Evolutionary conservation across 92 coral and sea anemone genomes (phyloP).

Genomic region (Epizoanthus rinbou): DNA sequence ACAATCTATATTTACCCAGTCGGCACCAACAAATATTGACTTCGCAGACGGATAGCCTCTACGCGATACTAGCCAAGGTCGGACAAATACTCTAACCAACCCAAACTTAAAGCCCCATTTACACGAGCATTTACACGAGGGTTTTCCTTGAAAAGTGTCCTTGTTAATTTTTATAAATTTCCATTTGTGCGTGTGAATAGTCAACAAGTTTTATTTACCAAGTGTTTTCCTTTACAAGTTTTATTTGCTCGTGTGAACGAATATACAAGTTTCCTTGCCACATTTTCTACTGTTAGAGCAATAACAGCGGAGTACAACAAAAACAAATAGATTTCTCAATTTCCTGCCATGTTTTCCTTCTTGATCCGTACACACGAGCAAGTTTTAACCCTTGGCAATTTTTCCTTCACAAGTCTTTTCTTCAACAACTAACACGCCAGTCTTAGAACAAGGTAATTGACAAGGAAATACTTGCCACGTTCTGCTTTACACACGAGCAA

Average conservation of each 20-base stretch:
- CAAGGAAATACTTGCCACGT: conserved; percentile 17
- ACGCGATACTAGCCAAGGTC: not conserved
- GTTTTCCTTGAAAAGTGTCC: not conserved
- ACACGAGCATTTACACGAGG: not conserved
- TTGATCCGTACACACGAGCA: too few relatives aligned
- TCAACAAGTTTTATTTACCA: conserved; percentile 2
- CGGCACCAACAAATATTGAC: too few relatives aligned
- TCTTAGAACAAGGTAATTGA: conserved; percentile 14
- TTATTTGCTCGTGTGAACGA: too few relatives aligned
- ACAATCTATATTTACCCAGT: too few relatives aligned
- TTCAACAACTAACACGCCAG: conserved; percentile 10
- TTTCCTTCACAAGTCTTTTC: conserved; percentile 15
- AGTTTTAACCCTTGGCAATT: too few relatives aligned
- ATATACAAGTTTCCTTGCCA: too few relatives aligned
- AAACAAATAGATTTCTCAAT: too few relatives aligned
- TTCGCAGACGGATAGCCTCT: not conserved
- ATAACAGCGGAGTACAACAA: conserved; percentile 17
- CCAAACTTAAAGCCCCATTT: not conserved
- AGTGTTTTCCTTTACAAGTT: conserved; percentile 3
- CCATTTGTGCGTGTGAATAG: not conserved
- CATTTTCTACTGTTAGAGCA: conserved; percentile 6
- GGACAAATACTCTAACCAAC: not conserved
- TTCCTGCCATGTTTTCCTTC: too few relatives aligned
- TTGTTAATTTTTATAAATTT: not conserved
- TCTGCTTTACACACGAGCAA: conserved; percentile 15